Conservation (phyloP, 2,888 invertebrate genomes). For the Thereva nobilitata region DNA sequence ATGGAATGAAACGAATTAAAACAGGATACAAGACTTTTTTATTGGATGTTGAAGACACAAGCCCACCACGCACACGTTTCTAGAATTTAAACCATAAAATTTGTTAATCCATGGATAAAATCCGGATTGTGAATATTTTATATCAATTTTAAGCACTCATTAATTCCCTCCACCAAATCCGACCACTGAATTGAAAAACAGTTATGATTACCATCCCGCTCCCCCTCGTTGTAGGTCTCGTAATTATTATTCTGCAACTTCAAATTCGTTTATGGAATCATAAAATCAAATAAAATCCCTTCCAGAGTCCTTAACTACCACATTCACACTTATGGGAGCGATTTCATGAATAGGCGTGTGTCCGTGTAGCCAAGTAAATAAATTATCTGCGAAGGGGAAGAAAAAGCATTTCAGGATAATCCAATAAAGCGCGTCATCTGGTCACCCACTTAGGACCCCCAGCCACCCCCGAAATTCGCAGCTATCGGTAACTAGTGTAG, state of each 20-base stretch:
- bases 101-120: too few species aligned
- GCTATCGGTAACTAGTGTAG: conserved; percentile 14
- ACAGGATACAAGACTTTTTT: too few species aligned
- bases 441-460: conserved; percentile 55
- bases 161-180: too few species aligned
- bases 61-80: too few species aligned
- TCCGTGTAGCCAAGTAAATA: conserved; percentile 46
- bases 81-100: too few species aligned
- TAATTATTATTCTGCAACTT: conserved; percentile 34
- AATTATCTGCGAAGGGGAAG: conserved; percentile 49
- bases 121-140: too few species aligned
- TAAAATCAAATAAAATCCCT: conserved; percentile 46
- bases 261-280: conserved; percentile 45
- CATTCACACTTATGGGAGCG: conserved; percentile 40
- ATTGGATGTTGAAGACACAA: too few species aligned
- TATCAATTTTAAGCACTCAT: too few species aligned
- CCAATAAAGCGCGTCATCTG: conserved; percentile 56
- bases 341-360: conserved; percentile 38
- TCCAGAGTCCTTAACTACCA: conserved; percentile 42
- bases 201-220: background rate
- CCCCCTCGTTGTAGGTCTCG: background rate
- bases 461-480: conserved; percentile 2
- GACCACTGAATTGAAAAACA: background rate
- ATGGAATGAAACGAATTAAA: too few species aligned
- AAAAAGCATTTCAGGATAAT: conserved; percentile 44